A percentile compares a stretch with the other conserved stretches of the same genome.
These are phyloP conservation scores for Gortyna flavago DNA, from an alignment of 2,888 invertebrate genomes.

Conservation along the genomic window DNA sequence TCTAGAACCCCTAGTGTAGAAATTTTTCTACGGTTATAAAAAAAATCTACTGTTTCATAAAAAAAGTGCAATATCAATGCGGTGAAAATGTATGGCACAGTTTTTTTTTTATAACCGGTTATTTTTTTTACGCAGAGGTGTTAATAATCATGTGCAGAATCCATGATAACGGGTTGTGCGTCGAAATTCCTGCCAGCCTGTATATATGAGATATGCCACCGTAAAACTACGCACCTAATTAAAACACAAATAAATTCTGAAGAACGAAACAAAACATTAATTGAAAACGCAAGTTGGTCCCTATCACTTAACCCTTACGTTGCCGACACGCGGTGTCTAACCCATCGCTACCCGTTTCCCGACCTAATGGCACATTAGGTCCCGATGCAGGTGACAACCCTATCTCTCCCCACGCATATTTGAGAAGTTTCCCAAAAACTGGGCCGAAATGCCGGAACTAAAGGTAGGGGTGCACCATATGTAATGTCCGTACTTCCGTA, in stretches of 20 bases:
- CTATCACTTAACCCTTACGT: conserved; percentile 67
- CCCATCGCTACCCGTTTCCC: conserved; percentile 73
- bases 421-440: conserved; percentile 79
- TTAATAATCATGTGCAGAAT: no score
- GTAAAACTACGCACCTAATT: conserved; percentile 26
- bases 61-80: no score
- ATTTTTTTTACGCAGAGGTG: no score
- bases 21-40: no score
- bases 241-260: conserved; percentile 54
- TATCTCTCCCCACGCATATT: conserved; percentile 82
- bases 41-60: no score
- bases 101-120: no score
- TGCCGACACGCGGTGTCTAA: conserved; percentile 59
- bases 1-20: no score
- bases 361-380: conserved; percentile 86
- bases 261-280: conserved; percentile 64
- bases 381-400: conserved; percentile 87
- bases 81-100: no score
- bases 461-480: conserved; percentile 62
- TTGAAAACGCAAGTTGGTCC: conserved; percentile 67
- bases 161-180: no score
- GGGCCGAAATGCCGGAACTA: conserved; percentile 52
- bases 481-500: conserved; percentile 33
- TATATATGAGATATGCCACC: neutral
- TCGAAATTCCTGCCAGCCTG: neutral